Evolutionary conservation across 2,888 invertebrate genomes (phyloP), one percentile per base, ranked within the genome.

Genomic region (Drosophila greeni): DNA sequence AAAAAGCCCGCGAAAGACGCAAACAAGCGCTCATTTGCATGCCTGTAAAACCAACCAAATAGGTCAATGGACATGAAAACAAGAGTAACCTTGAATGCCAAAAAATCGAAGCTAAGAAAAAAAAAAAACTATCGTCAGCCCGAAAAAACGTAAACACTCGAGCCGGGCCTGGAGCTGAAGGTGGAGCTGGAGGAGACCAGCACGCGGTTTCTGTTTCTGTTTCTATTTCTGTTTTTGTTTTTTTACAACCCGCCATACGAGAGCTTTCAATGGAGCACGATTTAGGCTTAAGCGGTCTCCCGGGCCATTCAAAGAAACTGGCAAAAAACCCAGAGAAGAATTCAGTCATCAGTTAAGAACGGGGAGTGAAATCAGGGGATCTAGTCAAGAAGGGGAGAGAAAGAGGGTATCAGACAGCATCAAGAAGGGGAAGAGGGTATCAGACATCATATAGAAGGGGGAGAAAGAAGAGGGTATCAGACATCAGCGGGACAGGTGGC

Each of bases 1-100:
- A 16, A 24, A 9, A 20, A 39, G 16, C 24, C 36, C 5, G 4
- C 6, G 3, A 1, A 51, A 14, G 20, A 37, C 20, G 7, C 49
- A 24, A 36, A 48, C 65, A 54, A 55, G 54, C 16, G 16, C 67
- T 77, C 53, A 77, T 77, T 82, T 74, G 77, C 67, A 74, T 76
- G 54, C 12, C 65, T 69, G 65, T 70, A 77, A 53, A 49, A 71
- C 76, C 85, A 49, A 71, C 76, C 85, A 82, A 83, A 83, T 83
- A 70, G 85, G 82, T 86, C 86, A 85, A 86, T 82, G 85, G 76
- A 86, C 85, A 82, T 76, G 75, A 81, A 81, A 81, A 82, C 69
- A 73, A 74, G 72, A 78, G 70, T 84, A 76, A 82, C 86, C 86
- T 85, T 86, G 86, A 80, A 84, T 69, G 66, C 52, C 51, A 54